These are phyloP conservation scores for Chiroxiphia lanceolata DNA, from an alignment of 2,797 vertebrate species.

Conservation along the genomic window DNA sequence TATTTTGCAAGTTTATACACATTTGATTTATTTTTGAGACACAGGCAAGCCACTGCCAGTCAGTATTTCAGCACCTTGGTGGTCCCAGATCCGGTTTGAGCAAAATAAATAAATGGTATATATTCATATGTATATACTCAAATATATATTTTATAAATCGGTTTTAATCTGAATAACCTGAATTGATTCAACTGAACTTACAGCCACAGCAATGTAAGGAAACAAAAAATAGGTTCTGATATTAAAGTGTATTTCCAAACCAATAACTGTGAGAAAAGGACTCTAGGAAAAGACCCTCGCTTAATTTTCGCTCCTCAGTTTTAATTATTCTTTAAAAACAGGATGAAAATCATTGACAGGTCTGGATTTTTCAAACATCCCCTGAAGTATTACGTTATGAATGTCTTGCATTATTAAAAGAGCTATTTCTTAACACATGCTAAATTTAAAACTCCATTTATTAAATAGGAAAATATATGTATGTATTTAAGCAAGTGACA, in stretches of 20 bases:
- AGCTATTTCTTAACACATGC: neutral
- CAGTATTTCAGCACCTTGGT: neutral
- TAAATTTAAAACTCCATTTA: neutral
- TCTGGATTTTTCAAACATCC: neutral
- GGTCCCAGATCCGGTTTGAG: neutral
- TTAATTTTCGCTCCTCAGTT: neutral
- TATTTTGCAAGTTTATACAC: neutral
- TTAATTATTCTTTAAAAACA: neutral
- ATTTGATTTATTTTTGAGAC: neutral
- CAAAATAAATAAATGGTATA: neutral
- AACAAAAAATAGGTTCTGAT: neutral
- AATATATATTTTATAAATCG: neutral
- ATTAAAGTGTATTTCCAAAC: neutral
- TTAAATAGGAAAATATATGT: neutral
- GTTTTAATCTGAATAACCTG: neutral
- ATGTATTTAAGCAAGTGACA: neutral
- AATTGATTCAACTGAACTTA: neutral
- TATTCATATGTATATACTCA: neutral
- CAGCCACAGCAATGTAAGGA: neutral
- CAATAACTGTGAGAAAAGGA: neutral
- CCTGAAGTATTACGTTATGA: neutral
- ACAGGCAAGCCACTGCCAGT: neutral
- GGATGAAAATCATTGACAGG: neutral
- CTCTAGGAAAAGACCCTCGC: neutral
- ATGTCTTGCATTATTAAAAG: neutral